phyloP scores from a whole-genome alignment of 2,113 vertebrate genomes.

The Ariopsis seemanni region DNA sequence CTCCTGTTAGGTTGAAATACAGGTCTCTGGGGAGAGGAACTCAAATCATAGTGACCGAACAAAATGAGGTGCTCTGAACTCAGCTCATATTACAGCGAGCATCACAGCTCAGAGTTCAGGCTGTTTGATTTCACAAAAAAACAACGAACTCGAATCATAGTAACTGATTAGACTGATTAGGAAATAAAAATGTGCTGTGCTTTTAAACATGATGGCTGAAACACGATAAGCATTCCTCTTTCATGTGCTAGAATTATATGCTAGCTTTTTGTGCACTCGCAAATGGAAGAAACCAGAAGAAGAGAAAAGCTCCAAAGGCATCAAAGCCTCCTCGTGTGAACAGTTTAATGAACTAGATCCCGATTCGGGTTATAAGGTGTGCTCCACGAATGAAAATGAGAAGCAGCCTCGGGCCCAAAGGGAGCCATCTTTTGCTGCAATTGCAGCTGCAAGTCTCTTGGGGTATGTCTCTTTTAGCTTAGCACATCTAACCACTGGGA shows the following conservation, averaged over 20 bases:
- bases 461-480: too few relatives aligned
- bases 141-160: not conserved
- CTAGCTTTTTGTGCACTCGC: not conserved
- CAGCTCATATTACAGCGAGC: not conserved
- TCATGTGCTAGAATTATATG: not conserved
- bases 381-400: not conserved
- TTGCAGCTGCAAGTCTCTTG: too few relatives aligned
- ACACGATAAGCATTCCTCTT: not conserved
- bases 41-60: constrained; percentile 10
- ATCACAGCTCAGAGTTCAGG: not conserved
- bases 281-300: not conserved
- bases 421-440: too few relatives aligned
- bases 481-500: too few relatives aligned
- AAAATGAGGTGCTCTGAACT: not conserved
- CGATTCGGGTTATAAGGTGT: not conserved
- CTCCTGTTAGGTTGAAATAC: constrained; percentile 4
- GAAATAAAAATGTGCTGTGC: not conserved
- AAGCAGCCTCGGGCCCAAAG: too few relatives aligned
- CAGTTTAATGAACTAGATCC: not conserved
- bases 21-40: not conserved
- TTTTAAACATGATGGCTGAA: not conserved
- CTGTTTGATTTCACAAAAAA: not conserved
- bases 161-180: not conserved
- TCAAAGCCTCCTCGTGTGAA: not conserved
- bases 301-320: constrained; percentile 5